These are phyloP conservation scores for Drosophila insularis DNA, from an alignment of 1,140 invertebrate genomes.

Conservation along the genomic window DNA sequence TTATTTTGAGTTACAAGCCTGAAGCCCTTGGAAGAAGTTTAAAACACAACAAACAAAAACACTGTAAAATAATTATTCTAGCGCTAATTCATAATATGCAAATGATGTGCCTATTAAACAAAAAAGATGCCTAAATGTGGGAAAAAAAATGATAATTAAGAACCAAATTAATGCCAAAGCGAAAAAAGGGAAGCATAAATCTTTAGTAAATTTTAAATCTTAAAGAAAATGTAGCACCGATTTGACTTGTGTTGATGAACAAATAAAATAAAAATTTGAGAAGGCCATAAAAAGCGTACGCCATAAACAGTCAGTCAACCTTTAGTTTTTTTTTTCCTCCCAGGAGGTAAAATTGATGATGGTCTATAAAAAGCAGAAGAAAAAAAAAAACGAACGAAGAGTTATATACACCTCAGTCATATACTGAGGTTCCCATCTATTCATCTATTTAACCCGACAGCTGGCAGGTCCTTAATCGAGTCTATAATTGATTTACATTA, in stretches of 20 bases:
- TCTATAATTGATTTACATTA: constrained; percentile 53
- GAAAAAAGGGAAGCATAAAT: background rate
- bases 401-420: background rate
- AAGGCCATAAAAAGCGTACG: constrained; percentile 38
- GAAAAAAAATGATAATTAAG: background rate
- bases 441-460: constrained; percentile 34
- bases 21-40: constrained; percentile 7
- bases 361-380: constrained; percentile 33
- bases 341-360: background rate
- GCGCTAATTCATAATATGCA: constrained; percentile 67
- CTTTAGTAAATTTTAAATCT: background rate
- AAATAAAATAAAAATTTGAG: constrained; percentile 42
- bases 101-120: constrained; percentile 45
- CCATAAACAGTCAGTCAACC: constrained; percentile 40
- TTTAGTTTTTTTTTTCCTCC: background rate
- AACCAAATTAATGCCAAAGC: background rate
- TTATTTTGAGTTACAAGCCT: constrained; percentile 1
- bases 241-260: constrained; percentile 51
- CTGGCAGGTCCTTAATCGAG: constrained; percentile 24
- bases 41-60: constrained; percentile 15
- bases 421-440: constrained; percentile 1
- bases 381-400: background rate
- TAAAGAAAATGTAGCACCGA: constrained; percentile 26
- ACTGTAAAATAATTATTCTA: constrained; percentile 37
- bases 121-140: constrained; percentile 34